These are phyloP conservation scores for Amphibalanus amphitrite DNA, from an alignment of 1,140 invertebrate species.

Conservation along the genomic window DNA sequence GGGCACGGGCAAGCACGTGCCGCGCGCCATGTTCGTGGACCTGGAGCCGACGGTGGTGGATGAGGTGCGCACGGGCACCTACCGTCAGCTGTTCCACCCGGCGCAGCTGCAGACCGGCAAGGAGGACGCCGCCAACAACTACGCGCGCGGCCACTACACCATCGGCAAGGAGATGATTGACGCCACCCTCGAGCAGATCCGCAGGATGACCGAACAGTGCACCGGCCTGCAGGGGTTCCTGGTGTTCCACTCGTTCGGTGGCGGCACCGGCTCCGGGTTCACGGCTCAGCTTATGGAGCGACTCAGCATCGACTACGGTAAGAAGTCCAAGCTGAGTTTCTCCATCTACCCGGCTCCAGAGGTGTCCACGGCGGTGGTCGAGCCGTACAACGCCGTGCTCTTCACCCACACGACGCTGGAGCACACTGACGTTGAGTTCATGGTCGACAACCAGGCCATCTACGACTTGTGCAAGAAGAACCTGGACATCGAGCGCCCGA, in stretches of 20 bases:
- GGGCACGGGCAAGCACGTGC: conserved; percentile 30
- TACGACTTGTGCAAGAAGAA: conserved; percentile 50
- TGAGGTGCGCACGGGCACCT: conserved; percentile 33
- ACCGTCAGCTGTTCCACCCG: conserved; percentile 35
- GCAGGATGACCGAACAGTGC: conserved; percentile 51
- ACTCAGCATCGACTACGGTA: conserved; percentile 47
- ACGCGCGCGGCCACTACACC: conserved; percentile 39
- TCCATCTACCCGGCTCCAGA: conserved; percentile 60
- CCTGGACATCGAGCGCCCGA: conserved; percentile 47
- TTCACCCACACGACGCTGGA: conserved; percentile 50
- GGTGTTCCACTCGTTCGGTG: conserved; percentile 39
- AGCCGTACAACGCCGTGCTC: conserved; percentile 48
- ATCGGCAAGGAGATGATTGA: conserved; percentile 39
- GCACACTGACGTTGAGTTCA: conserved; percentile 50
- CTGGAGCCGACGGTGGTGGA: conserved; percentile 33
- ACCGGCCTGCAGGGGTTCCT: conserved; percentile 50
- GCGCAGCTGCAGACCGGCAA: conserved; percentile 40
- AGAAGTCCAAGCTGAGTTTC: conserved; percentile 54
- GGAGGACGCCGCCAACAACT: conserved; percentile 43
- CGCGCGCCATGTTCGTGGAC: conserved; percentile 34
- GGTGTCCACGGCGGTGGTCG: conserved; percentile 43
- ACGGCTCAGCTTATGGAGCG: conserved; percentile 52
- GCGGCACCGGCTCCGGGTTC: conserved; percentile 50
- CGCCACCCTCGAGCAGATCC: conserved; percentile 30
- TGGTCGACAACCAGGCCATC: conserved; percentile 52